A percentile compares a stretch with the other conserved stretches of the same genome.
Evolutionary conservation across 2,888 invertebrate genomes (phyloP).

Genomic region (Eupithecia subumbrata): DNA sequence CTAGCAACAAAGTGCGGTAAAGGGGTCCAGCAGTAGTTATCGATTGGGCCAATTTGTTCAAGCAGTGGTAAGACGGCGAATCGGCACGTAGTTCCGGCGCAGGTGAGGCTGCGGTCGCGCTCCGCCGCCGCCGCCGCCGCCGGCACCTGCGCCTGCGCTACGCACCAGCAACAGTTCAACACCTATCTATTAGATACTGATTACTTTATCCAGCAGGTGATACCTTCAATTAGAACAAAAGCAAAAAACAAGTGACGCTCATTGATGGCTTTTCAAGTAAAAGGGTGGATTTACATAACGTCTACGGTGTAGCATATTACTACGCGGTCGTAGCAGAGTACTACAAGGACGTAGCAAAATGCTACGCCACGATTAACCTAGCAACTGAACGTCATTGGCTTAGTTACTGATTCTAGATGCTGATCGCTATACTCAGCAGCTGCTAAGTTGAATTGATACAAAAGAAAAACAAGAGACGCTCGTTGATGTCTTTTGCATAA

Average conservation of each 20-base stretch:
- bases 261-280: background rate
- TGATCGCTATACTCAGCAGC: background rate
- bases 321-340: too few species aligned
- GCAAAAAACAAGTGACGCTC: background rate
- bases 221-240: background rate
- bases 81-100: conserved; percentile 76
- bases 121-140: conserved; percentile 49
- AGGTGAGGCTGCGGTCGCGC: conserved; percentile 73
- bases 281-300: background rate
- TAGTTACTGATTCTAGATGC: background rate
- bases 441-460: background rate
- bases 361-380: background rate
- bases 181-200: conserved; percentile 11
- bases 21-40: background rate
- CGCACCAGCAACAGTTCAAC: conserved; percentile 40
- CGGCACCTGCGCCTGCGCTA: conserved; percentile 66
- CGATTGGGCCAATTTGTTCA: conserved; percentile 32
- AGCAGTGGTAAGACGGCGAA: conserved; percentile 53
- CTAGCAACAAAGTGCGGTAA: conserved; percentile 3
- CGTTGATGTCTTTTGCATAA: background rate
- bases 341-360: too few species aligned
- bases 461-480: background rate
- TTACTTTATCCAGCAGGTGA: conserved; percentile 18
- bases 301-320: background rate
- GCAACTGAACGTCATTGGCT: background rate